These are phyloP conservation scores for Drosophila recens DNA, from an alignment of 2,888 invertebrate genomes.

Conservation along the genomic window DNA sequence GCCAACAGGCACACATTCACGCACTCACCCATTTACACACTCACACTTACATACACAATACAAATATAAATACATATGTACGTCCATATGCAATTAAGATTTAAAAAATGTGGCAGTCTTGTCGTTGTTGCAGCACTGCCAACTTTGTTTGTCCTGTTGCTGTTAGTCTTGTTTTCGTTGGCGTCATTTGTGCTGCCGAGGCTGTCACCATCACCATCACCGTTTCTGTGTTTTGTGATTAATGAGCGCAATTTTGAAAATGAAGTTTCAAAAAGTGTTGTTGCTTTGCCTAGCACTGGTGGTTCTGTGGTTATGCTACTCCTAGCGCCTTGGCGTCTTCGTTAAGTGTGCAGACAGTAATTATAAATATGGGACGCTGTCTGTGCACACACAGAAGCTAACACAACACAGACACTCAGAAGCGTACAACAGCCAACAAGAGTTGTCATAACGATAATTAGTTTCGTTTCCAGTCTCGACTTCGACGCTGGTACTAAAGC, in stretches of 20 bases:
- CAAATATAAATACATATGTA: neutral
- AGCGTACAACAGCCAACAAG: too few species aligned
- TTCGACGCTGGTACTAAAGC: too few species aligned
- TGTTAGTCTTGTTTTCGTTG: constrained; percentile 8
- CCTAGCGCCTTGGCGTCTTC: constrained; percentile 49
- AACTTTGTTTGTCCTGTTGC: neutral
- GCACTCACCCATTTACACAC: too few species aligned
- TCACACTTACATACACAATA: too few species aligned
- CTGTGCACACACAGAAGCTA: too few species aligned
- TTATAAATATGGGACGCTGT: constrained; percentile 6
- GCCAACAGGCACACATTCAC: constrained; percentile 13
- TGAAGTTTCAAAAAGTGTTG: constrained; percentile 60
- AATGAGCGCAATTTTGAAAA: constrained; percentile 72
- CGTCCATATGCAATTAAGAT: too few species aligned
- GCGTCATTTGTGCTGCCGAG: constrained; percentile 1
- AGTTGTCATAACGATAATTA: too few species aligned
- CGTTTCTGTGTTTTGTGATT: constrained; percentile 57
- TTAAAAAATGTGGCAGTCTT: neutral
- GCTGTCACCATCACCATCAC: constrained; percentile 25
- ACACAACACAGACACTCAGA: too few species aligned
- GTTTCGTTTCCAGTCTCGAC: too few species aligned
- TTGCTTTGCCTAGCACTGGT: constrained; percentile 10
- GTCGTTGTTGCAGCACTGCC: constrained; percentile 1
- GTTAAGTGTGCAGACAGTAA: constrained; percentile 77
- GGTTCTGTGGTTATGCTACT: constrained; percentile 10